A percentile compares a stretch with the other conserved stretches of the same genome.
Evolutionary conservation across 2,888 invertebrate species (phyloP).

Genomic region (Synanthedon formicaeformis): DNA sequence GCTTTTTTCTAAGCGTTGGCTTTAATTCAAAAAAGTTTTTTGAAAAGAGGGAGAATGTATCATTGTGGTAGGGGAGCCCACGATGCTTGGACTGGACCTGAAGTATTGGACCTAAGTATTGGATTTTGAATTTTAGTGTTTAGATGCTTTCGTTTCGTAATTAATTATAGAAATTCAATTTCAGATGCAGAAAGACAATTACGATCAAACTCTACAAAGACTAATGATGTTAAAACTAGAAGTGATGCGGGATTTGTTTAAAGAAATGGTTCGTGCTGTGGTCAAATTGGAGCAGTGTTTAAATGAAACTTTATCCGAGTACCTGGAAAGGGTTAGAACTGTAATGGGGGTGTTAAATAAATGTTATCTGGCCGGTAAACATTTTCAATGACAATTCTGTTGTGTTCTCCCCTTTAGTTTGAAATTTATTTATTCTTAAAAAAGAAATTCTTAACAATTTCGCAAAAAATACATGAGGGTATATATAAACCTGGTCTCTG

Average conservation of each 20-base stretch:
- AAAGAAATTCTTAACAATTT: too few species aligned
- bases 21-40: too few species aligned
- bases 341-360: slow-evolving; percentile 22
- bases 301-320: slow-evolving; percentile 19
- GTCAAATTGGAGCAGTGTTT: slow-evolving; percentile 27
- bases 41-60: too few species aligned
- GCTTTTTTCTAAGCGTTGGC: too few species aligned
- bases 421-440: slow-evolving; percentile 1
- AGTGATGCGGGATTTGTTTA: slow-evolving; percentile 21
- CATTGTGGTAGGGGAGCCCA: too few species aligned
- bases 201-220: slow-evolving; percentile 30
- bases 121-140: too few species aligned
- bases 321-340: slow-evolving; percentile 20
- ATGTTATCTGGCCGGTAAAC: slow-evolving; percentile 23
- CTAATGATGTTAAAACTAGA: slow-evolving; percentile 27
- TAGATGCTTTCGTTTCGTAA: not conserved
- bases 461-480: too few species aligned
- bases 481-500: too few species aligned
- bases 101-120: too few species aligned
- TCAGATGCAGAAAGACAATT: slow-evolving; percentile 43
- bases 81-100: too few species aligned
- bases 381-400: slow-evolving; percentile 4
- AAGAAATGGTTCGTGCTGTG: slow-evolving; percentile 15
- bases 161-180: slow-evolving; percentile 8
- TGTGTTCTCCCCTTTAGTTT: slow-evolving; percentile 4